A percentile compares a stretch with the other conserved stretches of the same genome.
Conservation (phyloP, 2,888 invertebrate genomes). For the Lasioglossum vierecki region DNA sequence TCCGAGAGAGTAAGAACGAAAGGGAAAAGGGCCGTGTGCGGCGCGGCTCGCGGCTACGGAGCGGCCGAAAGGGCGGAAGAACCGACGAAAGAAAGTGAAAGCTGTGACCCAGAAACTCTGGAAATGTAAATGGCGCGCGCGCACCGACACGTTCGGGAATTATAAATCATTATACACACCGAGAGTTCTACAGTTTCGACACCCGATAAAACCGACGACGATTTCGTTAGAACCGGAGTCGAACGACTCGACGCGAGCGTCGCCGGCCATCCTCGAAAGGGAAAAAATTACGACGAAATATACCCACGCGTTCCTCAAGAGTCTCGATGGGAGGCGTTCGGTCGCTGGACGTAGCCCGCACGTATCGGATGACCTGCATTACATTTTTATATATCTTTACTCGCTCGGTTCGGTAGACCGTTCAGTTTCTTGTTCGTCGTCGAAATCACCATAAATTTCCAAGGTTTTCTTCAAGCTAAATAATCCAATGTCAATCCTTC, state of each 20-base stretch:
- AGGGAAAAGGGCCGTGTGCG: conserved; percentile 35
- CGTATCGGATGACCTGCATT: not conserved
- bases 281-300: conserved; percentile 23
- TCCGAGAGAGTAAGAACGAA: not conserved
- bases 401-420: not conserved
- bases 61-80: conserved; percentile 72
- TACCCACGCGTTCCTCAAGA: not conserved
- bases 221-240: conserved; percentile 43
- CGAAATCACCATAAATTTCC: not conserved
- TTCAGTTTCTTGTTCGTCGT: not conserved
- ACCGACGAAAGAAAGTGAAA: conserved; percentile 82
- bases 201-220: conserved; percentile 29
- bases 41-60: conserved; percentile 61
- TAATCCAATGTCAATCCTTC: no score
- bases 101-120: conserved; percentile 82
- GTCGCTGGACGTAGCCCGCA: not conserved
- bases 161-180: conserved; percentile 51
- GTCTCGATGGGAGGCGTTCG: conserved; percentile 13
- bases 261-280: not conserved
- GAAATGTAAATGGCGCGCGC: conserved; percentile 74
- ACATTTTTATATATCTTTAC: not conserved
- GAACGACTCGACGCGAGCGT: not conserved
- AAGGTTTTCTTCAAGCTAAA: no score
- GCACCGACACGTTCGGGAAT: conserved; percentile 55
- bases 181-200: conserved; percentile 44